phyloP scores from a whole-genome alignment of 2,888 invertebrate species.

The Thymelicus acteon region DNA sequence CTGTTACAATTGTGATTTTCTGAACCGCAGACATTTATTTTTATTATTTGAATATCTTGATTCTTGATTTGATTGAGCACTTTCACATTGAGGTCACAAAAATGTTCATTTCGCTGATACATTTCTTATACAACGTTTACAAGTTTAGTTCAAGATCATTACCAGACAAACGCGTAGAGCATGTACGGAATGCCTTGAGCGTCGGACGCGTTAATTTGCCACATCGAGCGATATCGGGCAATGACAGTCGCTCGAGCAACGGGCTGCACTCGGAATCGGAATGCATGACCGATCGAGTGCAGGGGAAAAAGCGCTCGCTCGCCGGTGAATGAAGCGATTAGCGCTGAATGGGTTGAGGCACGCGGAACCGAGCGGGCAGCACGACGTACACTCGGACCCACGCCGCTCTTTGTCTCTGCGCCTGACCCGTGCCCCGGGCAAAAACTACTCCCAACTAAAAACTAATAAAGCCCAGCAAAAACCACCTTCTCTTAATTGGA shows the following conservation, averaged over 20 bases:
- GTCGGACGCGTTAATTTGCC: constrained; percentile 56
- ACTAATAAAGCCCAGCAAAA: constrained; percentile 62
- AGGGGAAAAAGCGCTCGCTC: constrained; percentile 74
- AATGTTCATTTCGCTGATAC: no score
- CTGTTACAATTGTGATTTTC: neutral
- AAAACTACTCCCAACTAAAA: constrained; percentile 67
- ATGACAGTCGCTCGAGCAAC: constrained; percentile 53
- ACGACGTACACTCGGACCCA: constrained; percentile 64
- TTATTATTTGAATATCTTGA: no score
- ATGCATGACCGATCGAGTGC: constrained; percentile 80
- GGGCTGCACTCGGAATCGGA: constrained; percentile 52
- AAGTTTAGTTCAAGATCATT: constrained; percentile 11
- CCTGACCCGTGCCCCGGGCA: constrained; percentile 81
- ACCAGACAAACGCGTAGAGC: neutral
- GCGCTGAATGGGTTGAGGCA: constrained; percentile 78
- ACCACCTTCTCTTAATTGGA: constrained; percentile 69
- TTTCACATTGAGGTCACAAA: no score
- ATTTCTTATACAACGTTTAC: neutral
- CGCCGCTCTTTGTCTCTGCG: constrained; percentile 78
- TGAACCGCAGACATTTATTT: no score
- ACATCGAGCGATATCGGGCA: constrained; percentile 54
- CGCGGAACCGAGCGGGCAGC: constrained; percentile 82
- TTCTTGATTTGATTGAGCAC: no score
- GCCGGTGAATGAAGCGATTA: constrained; percentile 83
- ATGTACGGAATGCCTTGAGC: constrained; percentile 16